A percentile compares a stretch with the other conserved stretches of the same genome.
Evolutionary conservation across 2,113 vertebrate genomes (phyloP).

Genomic region (Myiagra hebetior): DNA sequence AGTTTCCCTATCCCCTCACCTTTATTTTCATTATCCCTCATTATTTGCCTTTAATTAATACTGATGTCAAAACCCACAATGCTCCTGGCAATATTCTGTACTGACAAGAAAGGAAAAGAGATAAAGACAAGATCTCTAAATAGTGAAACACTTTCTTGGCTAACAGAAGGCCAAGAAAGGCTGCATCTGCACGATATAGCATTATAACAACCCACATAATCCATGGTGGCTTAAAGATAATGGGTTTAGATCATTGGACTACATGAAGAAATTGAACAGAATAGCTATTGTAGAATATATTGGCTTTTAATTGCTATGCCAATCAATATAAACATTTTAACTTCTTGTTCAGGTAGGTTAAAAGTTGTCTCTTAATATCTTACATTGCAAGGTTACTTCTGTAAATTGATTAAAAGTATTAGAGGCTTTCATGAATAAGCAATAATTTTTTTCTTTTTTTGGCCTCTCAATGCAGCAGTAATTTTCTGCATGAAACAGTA

Average conservation of each 20-base stretch:
- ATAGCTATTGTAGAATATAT: neutral
- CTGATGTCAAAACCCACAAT: neutral
- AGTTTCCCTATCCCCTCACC: fast-evolving
- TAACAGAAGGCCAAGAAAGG: neutral
- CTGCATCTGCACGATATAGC: neutral
- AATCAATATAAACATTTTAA: neutral
- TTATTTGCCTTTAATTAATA: neutral
- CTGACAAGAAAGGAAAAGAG: neutral
- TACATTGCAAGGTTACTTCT: neutral
- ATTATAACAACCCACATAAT: neutral
- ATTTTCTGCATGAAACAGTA: neutral
- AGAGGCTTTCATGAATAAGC: neutral
- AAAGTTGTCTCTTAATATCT: neutral
- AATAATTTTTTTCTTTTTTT: neutral
- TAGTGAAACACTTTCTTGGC: neutral
- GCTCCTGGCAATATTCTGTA: neutral
- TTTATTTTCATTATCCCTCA: neutral
- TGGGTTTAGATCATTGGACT: neutral
- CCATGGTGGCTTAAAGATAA: neutral
- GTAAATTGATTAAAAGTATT: neutral
- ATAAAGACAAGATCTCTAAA: neutral
- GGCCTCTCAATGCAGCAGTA: neutral
- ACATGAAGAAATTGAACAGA: neutral
- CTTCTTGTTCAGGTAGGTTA: neutral
- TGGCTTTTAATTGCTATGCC: neutral